Percentiles rank a stretch among this genome's conserved stretches.
phyloP scores from a whole-genome alignment of 2,888 invertebrate genomes.

The Limnephilus auricula region DNA sequence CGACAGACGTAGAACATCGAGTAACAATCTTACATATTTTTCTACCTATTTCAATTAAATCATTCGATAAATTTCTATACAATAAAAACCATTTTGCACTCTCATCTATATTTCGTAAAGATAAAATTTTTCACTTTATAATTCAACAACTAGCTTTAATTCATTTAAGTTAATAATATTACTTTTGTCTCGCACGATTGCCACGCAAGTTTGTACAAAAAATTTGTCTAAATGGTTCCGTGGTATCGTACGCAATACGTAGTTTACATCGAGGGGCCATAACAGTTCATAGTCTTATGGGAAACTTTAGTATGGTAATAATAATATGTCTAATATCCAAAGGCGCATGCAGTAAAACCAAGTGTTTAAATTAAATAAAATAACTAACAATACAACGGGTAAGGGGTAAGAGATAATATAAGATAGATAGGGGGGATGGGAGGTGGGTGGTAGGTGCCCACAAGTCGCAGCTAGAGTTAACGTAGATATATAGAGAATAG shows the following conservation, averaged over 20 bases:
- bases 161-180: conserved; percentile 64
- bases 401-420: too few species aligned
- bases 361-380: conserved; percentile 62
- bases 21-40: conserved; percentile 67
- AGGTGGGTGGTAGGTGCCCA: neutral
- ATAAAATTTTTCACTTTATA: conserved; percentile 66
- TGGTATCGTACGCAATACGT: conserved; percentile 57
- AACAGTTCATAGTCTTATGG: conserved; percentile 26
- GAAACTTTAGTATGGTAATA: conserved; percentile 45
- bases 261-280: conserved; percentile 45
- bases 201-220: conserved; percentile 39
- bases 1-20: conserved; percentile 63
- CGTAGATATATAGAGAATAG: neutral
- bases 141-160: conserved; percentile 66
- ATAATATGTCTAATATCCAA: conserved; percentile 54
- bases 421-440: neutral
- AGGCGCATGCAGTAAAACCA: conserved; percentile 64
- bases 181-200: conserved; percentile 62
- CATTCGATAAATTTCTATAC: conserved; percentile 67
- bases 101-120: conserved; percentile 64
- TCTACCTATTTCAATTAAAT: conserved; percentile 67
- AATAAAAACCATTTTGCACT: conserved; percentile 67
- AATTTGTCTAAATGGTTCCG: conserved; percentile 52
- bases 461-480: conserved; percentile 2
- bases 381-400: conserved; percentile 60